Evolutionary conservation across 2,888 invertebrate species (phyloP).

Genomic region (Machimus atricapillus): DNA sequence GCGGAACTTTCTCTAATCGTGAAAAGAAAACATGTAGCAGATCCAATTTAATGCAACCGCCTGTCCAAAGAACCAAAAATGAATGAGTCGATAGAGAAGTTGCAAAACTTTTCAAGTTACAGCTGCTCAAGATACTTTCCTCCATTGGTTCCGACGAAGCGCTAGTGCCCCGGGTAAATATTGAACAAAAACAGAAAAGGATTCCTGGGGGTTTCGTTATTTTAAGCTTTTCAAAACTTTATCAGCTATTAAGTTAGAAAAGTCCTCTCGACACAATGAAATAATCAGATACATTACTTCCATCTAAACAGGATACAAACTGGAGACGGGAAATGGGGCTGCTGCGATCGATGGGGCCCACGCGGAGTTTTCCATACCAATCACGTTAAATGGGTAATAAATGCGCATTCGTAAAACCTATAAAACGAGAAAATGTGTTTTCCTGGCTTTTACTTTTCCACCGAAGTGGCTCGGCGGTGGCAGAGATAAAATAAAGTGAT

Average conservation of each 20-base stretch:
- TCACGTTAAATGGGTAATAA: slow-evolving; percentile 15
- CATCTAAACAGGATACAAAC: not conserved
- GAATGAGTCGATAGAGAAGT: not conserved
- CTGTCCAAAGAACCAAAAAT: not conserved
- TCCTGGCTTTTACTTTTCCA: not conserved
- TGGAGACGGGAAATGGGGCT: not conserved
- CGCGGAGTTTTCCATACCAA: not conserved
- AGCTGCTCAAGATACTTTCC: not conserved
- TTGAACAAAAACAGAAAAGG: not conserved
- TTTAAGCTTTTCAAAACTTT: slow-evolving; percentile 1
- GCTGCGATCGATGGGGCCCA: not conserved
- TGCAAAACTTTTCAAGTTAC: not conserved
- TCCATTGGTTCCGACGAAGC: not conserved
- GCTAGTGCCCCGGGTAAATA: not conserved
- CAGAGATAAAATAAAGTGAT: slow-evolving; percentile 2
- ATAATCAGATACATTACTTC: not conserved
- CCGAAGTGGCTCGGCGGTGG: not conserved
- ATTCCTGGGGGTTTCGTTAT: not conserved
- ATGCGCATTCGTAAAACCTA: slow-evolving; percentile 4
- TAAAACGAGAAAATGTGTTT: not conserved
- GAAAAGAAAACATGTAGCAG: not conserved
- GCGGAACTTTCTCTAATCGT: not conserved
- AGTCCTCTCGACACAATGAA: slow-evolving; percentile 1
- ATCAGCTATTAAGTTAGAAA: not conserved
- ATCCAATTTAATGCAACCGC: not conserved